These are phyloP conservation scores for Helicoverpa zea DNA, from an alignment of 1,140 invertebrate species.

Conservation along the genomic window DNA sequence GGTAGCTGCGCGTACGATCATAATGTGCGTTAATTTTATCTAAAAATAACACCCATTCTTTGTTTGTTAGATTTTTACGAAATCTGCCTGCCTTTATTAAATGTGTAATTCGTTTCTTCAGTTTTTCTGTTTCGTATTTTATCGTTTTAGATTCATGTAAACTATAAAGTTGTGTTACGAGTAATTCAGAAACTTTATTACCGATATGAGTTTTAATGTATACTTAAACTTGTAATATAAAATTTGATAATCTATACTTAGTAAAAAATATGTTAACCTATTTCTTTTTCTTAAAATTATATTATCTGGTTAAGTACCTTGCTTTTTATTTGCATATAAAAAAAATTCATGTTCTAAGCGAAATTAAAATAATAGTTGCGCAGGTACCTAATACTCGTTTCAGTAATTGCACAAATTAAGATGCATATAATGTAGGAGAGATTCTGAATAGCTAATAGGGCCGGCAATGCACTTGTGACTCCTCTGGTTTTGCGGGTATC, in stretches of 20 bases:
- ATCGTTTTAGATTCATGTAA: slow-evolving; percentile 51
- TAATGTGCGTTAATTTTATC: slow-evolving; percentile 85
- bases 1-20: slow-evolving; percentile 73
- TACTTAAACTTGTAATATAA: slow-evolving; percentile 45
- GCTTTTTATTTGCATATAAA: slow-evolving; percentile 28
- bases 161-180: slow-evolving; percentile 31
- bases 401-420: no score
- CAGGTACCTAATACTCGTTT: not conserved
- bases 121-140: slow-evolving; percentile 54
- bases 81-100: slow-evolving; percentile 73
- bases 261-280: slow-evolving; percentile 1
- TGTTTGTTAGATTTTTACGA: slow-evolving; percentile 84
- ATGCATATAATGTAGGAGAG: no score
- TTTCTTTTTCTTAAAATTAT: not conserved
- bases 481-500: no score
- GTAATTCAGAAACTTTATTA: slow-evolving; percentile 48
- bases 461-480: no score
- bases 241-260: slow-evolving; percentile 40
- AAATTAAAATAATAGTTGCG: not conserved
- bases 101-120: slow-evolving; percentile 62
- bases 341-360: not conserved
- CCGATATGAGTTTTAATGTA: slow-evolving; percentile 44
- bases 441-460: no score
- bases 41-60: slow-evolving; percentile 84
- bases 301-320: not conserved